Percentiles rank a stretch among this genome's conserved stretches.
Evolutionary conservation across 2,797 vertebrate genomes (phyloP).

Genomic region (Liparis tanakae): DNA sequence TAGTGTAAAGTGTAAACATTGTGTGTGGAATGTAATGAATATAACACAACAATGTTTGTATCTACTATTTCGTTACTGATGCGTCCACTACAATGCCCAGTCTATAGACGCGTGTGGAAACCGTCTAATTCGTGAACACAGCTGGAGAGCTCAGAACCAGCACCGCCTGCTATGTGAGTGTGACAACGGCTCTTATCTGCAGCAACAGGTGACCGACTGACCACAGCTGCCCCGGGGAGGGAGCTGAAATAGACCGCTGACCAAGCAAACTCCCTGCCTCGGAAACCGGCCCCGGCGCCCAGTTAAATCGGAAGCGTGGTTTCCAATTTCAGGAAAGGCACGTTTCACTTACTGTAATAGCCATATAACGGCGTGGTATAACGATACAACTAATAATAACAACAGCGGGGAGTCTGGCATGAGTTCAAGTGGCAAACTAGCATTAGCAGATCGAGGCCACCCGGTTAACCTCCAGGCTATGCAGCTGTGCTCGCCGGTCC

Average conservation of each 20-base stretch:
- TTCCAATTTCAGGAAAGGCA: neutral
- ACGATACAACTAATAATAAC: too few species aligned
- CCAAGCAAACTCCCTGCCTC: conserved; percentile 10
- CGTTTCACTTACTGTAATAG: neutral
- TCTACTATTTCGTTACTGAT: neutral
- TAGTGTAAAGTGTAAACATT: neutral
- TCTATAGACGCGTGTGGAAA: conserved; percentile 7
- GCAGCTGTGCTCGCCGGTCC: conserved; percentile 59
- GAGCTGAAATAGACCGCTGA: conserved; percentile 40
- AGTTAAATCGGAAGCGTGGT: neutral
- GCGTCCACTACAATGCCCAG: neutral
- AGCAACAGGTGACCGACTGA: conserved; percentile 68
- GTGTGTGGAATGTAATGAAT: neutral
- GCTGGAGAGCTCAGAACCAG: conserved; percentile 30
- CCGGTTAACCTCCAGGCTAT: conserved; percentile 29
- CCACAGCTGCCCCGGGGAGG: conserved; percentile 24
- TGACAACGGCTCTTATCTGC: conserved; percentile 58
- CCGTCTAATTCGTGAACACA: conserved; percentile 16
- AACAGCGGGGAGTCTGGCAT: neutral
- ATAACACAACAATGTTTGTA: neutral
- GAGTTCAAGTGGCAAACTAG: conserved; percentile 3
- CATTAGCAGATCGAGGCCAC: conserved; percentile 29
- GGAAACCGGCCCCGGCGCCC: neutral
- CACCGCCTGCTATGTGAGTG: conserved; percentile 57
- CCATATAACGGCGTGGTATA: fast-evolving